A percentile compares a stretch with the other conserved stretches of the same genome.
These are phyloP conservation scores for Neotoma lepida DNA, from an alignment of 2,113 vertebrate genomes.

Conservation along the genomic window DNA sequence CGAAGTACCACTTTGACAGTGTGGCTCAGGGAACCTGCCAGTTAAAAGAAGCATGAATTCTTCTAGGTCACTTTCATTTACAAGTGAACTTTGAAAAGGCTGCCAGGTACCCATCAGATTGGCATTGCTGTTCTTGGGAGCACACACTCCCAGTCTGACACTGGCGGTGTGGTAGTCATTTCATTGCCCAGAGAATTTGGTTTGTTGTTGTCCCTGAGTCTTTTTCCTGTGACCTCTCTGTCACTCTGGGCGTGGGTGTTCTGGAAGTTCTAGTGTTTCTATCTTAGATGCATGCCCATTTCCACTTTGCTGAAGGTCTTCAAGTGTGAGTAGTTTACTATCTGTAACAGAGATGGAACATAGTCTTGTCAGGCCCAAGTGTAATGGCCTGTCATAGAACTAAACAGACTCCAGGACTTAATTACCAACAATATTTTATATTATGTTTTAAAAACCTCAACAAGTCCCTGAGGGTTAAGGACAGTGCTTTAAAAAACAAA, in stretches of 20 bases:
- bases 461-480: not conserved
- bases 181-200: slow-evolving; percentile 15
- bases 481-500: not conserved
- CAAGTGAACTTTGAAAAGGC: not conserved
- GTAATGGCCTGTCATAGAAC: slow-evolving; percentile 8
- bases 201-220: not conserved
- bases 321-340: not conserved
- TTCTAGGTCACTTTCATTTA: not conserved
- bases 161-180: not conserved
- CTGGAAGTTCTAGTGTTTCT: not conserved
- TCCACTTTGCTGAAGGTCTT: slow-evolving; percentile 35
- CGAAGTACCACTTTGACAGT: not conserved
- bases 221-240: slow-evolving; percentile 13
- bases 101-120: not conserved
- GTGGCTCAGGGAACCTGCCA: not conserved
- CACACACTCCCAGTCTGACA: accelerated
- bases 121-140: not conserved
- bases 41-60: not conserved
- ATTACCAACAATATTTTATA: not conserved
- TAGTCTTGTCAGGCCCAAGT: slow-evolving; percentile 9
- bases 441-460: not conserved
- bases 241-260: not conserved
- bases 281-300: not conserved
- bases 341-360: not conserved
- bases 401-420: not conserved